Percentiles rank a stretch among this genome's conserved stretches.
Conservation (phyloP, 2,888 invertebrate species). For the Acanthosoma haemorrhoidale region DNA sequence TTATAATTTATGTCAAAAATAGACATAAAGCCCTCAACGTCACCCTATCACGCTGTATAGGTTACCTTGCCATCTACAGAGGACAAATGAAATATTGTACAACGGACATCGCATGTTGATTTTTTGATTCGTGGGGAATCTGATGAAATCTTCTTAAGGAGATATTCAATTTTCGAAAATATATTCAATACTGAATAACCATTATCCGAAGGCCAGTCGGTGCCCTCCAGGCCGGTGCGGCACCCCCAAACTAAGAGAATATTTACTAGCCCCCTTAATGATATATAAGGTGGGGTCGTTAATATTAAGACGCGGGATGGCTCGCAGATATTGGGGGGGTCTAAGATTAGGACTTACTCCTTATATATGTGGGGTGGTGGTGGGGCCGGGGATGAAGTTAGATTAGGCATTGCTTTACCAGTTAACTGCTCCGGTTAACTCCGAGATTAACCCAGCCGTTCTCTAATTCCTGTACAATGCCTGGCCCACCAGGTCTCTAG, state of each 20-base stretch:
- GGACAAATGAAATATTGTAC: too few species aligned
- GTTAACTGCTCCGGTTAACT: conserved; percentile 23
- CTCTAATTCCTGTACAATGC: conserved; percentile 14
- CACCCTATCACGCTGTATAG: too few species aligned
- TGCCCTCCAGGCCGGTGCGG: neutral
- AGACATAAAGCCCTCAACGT: too few species aligned
- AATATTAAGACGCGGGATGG: conserved; percentile 9
- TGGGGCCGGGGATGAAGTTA: neutral
- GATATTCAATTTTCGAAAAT: too few species aligned
- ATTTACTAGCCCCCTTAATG: neutral
- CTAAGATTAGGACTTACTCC: conserved; percentile 8
- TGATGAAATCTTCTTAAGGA: too few species aligned
- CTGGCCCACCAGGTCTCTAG: neutral
- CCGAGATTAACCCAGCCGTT: conserved; percentile 8
- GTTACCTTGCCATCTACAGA: too few species aligned
- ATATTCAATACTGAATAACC: too few species aligned
- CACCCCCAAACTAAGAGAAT: neutral
- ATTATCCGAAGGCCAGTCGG: too few species aligned
- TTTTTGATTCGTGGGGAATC: too few species aligned
- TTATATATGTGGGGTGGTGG: neutral
- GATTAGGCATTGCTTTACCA: conserved; percentile 21
- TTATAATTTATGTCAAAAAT: too few species aligned
- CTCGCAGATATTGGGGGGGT: neutral
- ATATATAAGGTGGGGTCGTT: conserved; percentile 17
- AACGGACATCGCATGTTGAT: too few species aligned